Base-by-base conservation (phyloP, 2,888 invertebrate genomes). In the Catocala sponsa region DNA sequence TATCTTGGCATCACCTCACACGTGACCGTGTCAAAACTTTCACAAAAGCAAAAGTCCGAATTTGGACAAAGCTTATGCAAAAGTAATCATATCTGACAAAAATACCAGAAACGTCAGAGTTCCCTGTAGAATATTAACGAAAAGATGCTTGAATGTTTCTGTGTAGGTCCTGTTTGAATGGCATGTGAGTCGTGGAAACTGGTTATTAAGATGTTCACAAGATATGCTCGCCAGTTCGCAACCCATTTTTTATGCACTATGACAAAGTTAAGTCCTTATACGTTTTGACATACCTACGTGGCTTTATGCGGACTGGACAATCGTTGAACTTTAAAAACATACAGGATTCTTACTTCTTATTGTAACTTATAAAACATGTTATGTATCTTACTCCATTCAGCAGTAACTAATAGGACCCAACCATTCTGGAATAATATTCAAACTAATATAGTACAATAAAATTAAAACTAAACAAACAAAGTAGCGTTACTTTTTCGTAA, bases 1-100 rank as follows among this genome's bases (percentile, higher is more conserved):
- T n/a, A 12, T 46, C 15, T 46, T 46, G 13, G 13, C 0, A 10
- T 57, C 54, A 38, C 35, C 9, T 38, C 52, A 49, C 62, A 69
- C 49, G 65, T 63, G 55, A 56, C 48, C 42, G 15, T 25, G 11
- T 56, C 59, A 65, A 67, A 69, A 72, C 71, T 73, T 72, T 72
- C 73, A 58, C 70, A 58, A 55, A 42, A 15, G 44, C 48, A 38
- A 12, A 47, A 46, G 7, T 13, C 10, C 11, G 2, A 43, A 59
- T 70, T 46, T 44, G 49, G 49, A 63, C 63, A 53, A 54, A 58
- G n/a, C 11, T 0, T 33, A 0, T 4, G 32, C 47, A 10, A 33
- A 48, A 33, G 33, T 0, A 10, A 10, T 15, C 15, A 9, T 38
- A 38, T 38, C 35, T 9, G 35, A 38, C 25, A 38, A 38, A 9